These are phyloP conservation scores for Heliconius hortense DNA, from an alignment of 2,888 invertebrate genomes.

Conservation along the genomic window DNA sequence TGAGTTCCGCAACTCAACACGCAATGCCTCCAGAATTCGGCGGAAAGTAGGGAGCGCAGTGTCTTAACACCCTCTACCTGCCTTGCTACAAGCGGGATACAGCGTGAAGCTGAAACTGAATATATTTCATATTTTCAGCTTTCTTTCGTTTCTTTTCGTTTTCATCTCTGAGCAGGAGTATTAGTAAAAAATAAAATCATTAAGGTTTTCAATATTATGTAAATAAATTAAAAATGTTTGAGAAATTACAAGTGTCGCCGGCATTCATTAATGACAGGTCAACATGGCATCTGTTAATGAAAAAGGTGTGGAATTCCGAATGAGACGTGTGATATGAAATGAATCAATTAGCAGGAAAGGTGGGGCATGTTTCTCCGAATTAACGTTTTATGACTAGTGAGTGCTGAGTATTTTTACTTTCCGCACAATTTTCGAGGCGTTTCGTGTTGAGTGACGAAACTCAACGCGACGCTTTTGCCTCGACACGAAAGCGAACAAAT, in stretches of 20 bases:
- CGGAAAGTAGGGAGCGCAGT: too few relatives aligned
- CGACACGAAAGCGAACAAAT: too few relatives aligned
- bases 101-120: too few relatives aligned
- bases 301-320: conserved; percentile 29
- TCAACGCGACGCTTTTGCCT: neutral
- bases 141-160: too few relatives aligned
- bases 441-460: too few relatives aligned
- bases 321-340: conserved; percentile 26
- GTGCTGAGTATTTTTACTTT: neutral
- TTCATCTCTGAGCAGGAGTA: neutral
- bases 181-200: neutral
- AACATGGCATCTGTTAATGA: conserved; percentile 28
- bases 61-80: too few relatives aligned
- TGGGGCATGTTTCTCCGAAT: conserved; percentile 29
- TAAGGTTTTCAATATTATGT: neutral
- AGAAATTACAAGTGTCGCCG: neutral
- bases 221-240: neutral
- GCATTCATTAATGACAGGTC: conserved; percentile 23
- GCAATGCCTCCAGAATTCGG: too few relatives aligned
- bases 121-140: neutral
- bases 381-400: conserved; percentile 6
- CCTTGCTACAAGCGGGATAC: too few relatives aligned
- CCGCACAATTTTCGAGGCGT: too few relatives aligned
- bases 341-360: conserved; percentile 33
- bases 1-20: too few relatives aligned